These are phyloP conservation scores for Drosophila guanche DNA, from an alignment of 1,140 invertebrate genomes.

Conservation along the genomic window DNA sequence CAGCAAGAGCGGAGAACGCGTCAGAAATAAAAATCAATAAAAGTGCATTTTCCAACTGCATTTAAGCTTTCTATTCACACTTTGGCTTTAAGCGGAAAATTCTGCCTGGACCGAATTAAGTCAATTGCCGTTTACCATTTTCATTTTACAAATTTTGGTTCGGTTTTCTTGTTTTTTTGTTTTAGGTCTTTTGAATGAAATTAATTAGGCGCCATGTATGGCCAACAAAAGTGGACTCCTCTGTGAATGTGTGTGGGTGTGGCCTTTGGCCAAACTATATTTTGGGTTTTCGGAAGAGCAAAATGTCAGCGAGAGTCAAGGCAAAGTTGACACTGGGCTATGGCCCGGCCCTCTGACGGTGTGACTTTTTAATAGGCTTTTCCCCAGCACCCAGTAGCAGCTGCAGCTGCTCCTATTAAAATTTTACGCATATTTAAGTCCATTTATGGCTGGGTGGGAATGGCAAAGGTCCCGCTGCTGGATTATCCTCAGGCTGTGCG, in stretches of 20 bases:
- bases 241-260: slow-evolving; percentile 20
- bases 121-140: neutral
- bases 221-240: slow-evolving; percentile 44
- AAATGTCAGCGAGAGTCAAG: slow-evolving; percentile 62
- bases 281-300: slow-evolving; percentile 2
- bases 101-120: neutral
- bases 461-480: slow-evolving; percentile 30
- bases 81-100: neutral
- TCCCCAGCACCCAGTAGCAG: neutral
- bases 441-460: slow-evolving; percentile 47
- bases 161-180: slow-evolving; percentile 44
- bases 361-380: slow-evolving; percentile 57
- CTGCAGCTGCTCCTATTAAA: slow-evolving; percentile 57
- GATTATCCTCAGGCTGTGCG: neutral
- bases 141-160: slow-evolving; percentile 9
- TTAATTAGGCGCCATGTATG: slow-evolving; percentile 70
- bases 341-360: slow-evolving; percentile 17
- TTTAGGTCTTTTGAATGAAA: slow-evolving; percentile 64
- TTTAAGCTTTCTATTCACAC: neutral
- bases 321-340: slow-evolving; percentile 49
- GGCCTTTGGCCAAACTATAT: slow-evolving; percentile 61
- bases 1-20: slow-evolving; percentile 1
- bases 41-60: slow-evolving; percentile 27
- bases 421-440: slow-evolving; percentile 72
- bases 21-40: slow-evolving; percentile 53